Conservation (phyloP, 30 jellyfish, hydroid and myxozoan genomes). For the Sanderia malayensis region DNA sequence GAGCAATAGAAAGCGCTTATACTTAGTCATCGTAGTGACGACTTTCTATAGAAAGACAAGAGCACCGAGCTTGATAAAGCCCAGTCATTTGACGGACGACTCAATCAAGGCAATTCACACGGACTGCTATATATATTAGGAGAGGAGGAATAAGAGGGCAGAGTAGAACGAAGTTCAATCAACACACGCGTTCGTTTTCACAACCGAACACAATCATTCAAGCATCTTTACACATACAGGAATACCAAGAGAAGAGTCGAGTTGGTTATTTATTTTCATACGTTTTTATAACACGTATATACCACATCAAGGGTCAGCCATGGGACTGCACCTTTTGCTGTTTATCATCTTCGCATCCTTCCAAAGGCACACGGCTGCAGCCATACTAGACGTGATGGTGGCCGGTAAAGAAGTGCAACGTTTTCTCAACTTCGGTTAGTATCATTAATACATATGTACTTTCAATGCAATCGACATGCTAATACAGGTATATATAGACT, state of each 20-base stretch:
- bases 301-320: too few species aligned
- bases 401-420: slow-evolving; percentile 74
- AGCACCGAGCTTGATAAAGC: too few species aligned
- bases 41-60: slow-evolving; percentile 24
- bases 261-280: too few species aligned
- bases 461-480: too few species aligned
- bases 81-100: too few species aligned
- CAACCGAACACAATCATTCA: too few species aligned
- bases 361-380: slow-evolving; percentile 56
- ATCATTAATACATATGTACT: slow-evolving; percentile 18
- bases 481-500: too few species aligned
- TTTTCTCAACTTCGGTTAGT: slow-evolving; percentile 57
- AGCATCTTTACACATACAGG: too few species aligned
- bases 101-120: too few species aligned
- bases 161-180: background rate
- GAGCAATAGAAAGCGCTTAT: slow-evolving; percentile 37
- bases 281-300: too few species aligned
- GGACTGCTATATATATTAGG: too few species aligned
- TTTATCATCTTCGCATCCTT: slow-evolving; percentile 31
- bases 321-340: slow-evolving; percentile 12
- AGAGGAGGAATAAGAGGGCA: background rate
- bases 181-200: background rate
- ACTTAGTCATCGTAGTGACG: slow-evolving; percentile 50
- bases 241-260: too few species aligned
- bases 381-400: slow-evolving; percentile 64